Base-by-base conservation (phyloP, 2,888 invertebrate species). In the Nomada fabriciana region DNA sequence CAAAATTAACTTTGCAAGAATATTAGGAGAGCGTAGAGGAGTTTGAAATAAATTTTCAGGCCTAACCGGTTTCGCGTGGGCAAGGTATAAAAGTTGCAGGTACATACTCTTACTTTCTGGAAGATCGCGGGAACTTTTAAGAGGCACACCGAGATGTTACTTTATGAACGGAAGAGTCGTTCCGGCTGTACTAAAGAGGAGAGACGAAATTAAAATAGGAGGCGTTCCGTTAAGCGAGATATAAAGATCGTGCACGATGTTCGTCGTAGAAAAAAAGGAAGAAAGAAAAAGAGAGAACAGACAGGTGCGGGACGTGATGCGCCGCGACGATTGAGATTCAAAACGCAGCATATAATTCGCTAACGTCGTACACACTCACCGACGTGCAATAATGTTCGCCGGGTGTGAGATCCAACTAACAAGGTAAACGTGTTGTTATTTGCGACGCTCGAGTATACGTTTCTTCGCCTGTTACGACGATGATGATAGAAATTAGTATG, bases 341-440 rank as follows among this genome's bases (percentile, higher is more conserved):
- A 82, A 82, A 67, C 83, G 60, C 55, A 61, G 59, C 77, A 60
- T 83, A 61, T 83, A 82, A 82, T 83, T 73, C 73, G 65, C 77
- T 67, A 82, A 83, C 77, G 42, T 65, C 67, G 47, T 73, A 77
- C 64, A 73, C 65, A 69, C 57, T 42, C 82, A 65, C 70, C 61
- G 73, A 73, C 65, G 73, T 77, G 77, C 70, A 82, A 82, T 83
- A 82, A 82, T 70, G 73, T 67, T 25, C 43, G 20, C 36, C 57
- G 83, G 61, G 57, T 67, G 61, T 59, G 83, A 82, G 77, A 77
- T 83, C 57, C 77, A 55, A 65, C 77, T 77, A 83, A 83, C 77
- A 57, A 83, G 83, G 73, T 82, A 82, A 77, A 83, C 70, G 73
- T 70, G 83, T 68, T 83, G 73, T 70, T 76, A 65, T 72, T 82